phyloP scores from a whole-genome alignment of 2,888 invertebrate species.

The Drosophila neotestacea region DNA sequence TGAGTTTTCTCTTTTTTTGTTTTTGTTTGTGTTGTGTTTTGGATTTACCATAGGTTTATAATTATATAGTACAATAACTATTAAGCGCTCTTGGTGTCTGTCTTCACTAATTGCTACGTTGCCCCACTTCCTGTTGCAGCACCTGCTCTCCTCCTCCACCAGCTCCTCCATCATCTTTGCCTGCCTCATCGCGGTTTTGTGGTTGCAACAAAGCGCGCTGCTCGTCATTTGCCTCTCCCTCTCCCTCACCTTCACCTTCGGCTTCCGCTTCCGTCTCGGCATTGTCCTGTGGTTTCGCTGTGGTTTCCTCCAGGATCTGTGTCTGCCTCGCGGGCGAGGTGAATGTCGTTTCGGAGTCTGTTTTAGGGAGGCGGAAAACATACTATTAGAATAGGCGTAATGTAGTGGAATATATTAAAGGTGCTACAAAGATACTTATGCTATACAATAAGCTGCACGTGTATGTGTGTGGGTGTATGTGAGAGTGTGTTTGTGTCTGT shows the following conservation, averaged over 20 bases:
- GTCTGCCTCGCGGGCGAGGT: slow-evolving; percentile 82
- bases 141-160: slow-evolving; percentile 37
- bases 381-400: slow-evolving; percentile 22
- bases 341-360: slow-evolving; percentile 85
- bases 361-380: slow-evolving; percentile 11
- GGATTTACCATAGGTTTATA: slow-evolving; percentile 35
- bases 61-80: slow-evolving; percentile 57
- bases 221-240: slow-evolving; percentile 83
- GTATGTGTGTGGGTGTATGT: slow-evolving; percentile 20
- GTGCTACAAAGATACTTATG: slow-evolving; percentile 51
- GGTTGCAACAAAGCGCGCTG: slow-evolving; percentile 83
- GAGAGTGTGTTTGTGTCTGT: slow-evolving; percentile 5
- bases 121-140: slow-evolving; percentile 57
- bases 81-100: slow-evolving; percentile 68
- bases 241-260: slow-evolving; percentile 66
- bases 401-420: neutral
- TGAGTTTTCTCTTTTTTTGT: slow-evolving; percentile 60
- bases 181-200: slow-evolving; percentile 36
- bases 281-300: slow-evolving; percentile 36
- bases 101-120: slow-evolving; percentile 83
- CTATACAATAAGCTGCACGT: slow-evolving; percentile 66
- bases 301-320: slow-evolving; percentile 57
- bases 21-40: slow-evolving; percentile 37
- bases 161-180: slow-evolving; percentile 15
- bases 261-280: slow-evolving; percentile 51